Evolutionary conservation across 2,888 invertebrate genomes (phyloP).

Genomic region (Xanthorhoe designata): DNA sequence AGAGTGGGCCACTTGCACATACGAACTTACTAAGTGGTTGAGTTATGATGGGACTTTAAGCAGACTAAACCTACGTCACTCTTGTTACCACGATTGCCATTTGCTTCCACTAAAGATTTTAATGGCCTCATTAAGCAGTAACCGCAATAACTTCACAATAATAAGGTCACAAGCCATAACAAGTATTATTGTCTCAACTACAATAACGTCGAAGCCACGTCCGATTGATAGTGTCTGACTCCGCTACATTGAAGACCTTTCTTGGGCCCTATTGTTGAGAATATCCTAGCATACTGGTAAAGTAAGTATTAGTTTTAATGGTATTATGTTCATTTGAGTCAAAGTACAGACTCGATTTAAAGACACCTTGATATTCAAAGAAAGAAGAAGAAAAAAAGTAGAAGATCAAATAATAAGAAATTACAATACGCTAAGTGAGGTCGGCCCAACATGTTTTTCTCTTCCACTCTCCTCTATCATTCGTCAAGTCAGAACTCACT

Average conservation of each 20-base stretch:
- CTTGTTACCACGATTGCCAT: too few species aligned
- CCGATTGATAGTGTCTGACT: neutral
- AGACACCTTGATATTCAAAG: too few species aligned
- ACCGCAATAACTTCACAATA: neutral
- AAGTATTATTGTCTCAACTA: neutral
- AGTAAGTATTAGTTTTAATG: neutral
- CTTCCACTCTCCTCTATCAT: too few species aligned
- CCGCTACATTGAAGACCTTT: neutral
- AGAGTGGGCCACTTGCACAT: neutral
- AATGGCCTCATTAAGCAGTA: neutral
- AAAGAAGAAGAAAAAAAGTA: too few species aligned
- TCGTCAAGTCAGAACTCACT: too few species aligned
- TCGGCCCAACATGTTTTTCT: too few species aligned
- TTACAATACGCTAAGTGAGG: too few species aligned
- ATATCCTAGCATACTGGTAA: neutral
- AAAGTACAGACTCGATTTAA: too few species aligned
- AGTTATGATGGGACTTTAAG: too few species aligned
- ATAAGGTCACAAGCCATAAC: neutral
- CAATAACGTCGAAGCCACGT: neutral
- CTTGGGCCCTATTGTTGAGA: neutral
- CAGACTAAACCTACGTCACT: too few species aligned
- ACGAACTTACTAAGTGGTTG: neutral
- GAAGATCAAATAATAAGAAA: too few species aligned
- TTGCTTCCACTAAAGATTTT: neutral
- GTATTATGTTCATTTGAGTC: neutral